Evolutionary conservation across 1,140 invertebrate species (phyloP).

Genomic region (Zaprionus nigranus): DNA sequence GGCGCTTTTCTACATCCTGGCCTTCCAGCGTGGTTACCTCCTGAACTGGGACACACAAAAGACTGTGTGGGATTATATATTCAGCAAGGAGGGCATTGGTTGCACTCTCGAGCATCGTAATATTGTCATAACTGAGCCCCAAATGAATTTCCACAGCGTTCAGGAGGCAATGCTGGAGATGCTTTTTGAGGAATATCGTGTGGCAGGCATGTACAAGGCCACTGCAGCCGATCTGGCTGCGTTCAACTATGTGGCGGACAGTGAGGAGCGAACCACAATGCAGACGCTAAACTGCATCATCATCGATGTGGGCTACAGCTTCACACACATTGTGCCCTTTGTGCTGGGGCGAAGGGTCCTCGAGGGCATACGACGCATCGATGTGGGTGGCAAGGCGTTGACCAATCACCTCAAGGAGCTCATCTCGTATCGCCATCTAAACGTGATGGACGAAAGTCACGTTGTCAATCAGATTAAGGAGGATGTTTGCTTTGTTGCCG

Average conservation of each 20-base stretch:
- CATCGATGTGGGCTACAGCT: constrained; percentile 97
- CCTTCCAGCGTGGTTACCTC: constrained; percentile 98
- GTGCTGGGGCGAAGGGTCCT: constrained; percentile 94
- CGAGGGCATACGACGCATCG: constrained; percentile 92
- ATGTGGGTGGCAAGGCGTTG: constrained; percentile 98
- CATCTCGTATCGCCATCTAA: constrained; percentile 95
- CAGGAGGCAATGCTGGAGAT: constrained; percentile 98
- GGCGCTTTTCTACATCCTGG: constrained; percentile 96
- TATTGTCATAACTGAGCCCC: constrained; percentile 96
- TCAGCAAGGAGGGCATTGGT: constrained; percentile 94
- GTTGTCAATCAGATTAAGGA: constrained; percentile 99
- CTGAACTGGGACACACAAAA: constrained; percentile 97
- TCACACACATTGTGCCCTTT: constrained; percentile 97
- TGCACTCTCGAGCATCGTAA: constrained; percentile 91
- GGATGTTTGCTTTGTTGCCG: constrained; percentile 97
- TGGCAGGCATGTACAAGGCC: constrained; percentile 92
- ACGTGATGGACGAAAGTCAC: constrained; percentile 99
- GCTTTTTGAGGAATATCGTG: constrained; percentile 99
- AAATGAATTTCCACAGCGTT: constrained; percentile 96
- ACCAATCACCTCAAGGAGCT: constrained; percentile 99
- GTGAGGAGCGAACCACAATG: constrained; percentile 72
- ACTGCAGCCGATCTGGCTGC: constrained; percentile 90
- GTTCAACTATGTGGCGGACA: constrained; percentile 87
- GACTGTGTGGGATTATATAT: constrained; percentile 98
- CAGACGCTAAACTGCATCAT: constrained; percentile 91